These are phyloP conservation scores for Drosophila greeni DNA, from an alignment of 2,888 invertebrate genomes.

Conservation along the genomic window DNA sequence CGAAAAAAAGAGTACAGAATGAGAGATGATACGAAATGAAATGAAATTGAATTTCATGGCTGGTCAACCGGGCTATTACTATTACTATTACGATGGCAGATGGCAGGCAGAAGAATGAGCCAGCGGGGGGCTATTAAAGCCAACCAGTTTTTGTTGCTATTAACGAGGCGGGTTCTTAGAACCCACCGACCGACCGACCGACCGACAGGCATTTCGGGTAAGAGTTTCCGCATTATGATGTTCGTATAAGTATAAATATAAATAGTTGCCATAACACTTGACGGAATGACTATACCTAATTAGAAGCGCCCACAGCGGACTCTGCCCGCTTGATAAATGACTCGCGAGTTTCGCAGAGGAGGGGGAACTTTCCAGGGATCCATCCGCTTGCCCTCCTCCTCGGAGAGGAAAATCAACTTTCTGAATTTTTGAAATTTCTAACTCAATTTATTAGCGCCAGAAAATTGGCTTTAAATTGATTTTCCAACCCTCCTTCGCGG, in stretches of 20 bases:
- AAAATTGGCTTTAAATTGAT: constrained; percentile 70
- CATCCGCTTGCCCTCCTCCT: not conserved
- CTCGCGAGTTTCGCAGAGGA: not conserved
- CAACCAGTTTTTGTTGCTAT: constrained; percentile 65
- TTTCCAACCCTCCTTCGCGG: constrained; percentile 31
- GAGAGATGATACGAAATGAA: constrained; percentile 51
- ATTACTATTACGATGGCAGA: constrained; percentile 50
- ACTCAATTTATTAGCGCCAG: constrained; percentile 67
- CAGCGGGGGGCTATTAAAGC: constrained; percentile 52
- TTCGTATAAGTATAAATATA: constrained; percentile 45
- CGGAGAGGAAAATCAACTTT: constrained; percentile 55
- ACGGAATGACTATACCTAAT: constrained; percentile 36
- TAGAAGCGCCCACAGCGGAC: constrained; percentile 39
- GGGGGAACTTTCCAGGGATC: constrained; percentile 27
- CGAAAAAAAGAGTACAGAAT: constrained; percentile 24
- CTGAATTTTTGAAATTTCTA: constrained; percentile 57
- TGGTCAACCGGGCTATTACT: constrained; percentile 44
- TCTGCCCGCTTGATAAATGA: constrained; percentile 54
- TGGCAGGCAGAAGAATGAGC: constrained; percentile 45
- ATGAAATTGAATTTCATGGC: constrained; percentile 68
- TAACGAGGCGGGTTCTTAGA: constrained; percentile 63
- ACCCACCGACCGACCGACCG: constrained; percentile 29
- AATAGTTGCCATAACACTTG: constrained; percentile 50
- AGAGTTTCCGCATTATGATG: constrained; percentile 59
- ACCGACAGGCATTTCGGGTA: constrained; percentile 39